Base-by-base conservation (phyloP, 2,113 vertebrate species). In the Antigone vipio region DNA sequence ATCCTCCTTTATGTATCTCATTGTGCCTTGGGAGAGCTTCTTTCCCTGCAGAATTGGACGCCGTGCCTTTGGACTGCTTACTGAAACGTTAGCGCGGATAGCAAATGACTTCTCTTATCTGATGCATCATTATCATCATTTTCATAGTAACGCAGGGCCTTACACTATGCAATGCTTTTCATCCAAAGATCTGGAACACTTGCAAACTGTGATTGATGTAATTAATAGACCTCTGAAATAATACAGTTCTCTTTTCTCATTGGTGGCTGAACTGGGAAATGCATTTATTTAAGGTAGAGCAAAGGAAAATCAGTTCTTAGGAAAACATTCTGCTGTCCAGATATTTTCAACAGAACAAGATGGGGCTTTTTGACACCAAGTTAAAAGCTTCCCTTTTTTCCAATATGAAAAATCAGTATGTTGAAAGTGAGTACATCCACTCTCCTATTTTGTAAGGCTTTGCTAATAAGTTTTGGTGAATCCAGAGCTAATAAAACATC, bases 101-200 rank as follows among this genome's bases (percentile, higher is more conserved):
- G 80, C 59, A 87, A 95, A 92, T 83, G 9, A 47, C 21, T 73
- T 88, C 44, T 84, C 27, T 58, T 89, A 91, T 83, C 60, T 82
- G 86, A 78, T 89, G 44, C 30, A 35, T 69, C 67, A 53, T 94
- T 60, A 89, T 83, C 38, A 59, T 56, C 22, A 58, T 88, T 76
- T 94, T 92, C 50, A 24, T 40, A 80, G 40, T 84, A 89, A 71
- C 9, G 10, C 52, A 59, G 32, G 29, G 29, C 35, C 94, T 89
- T 85, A 50, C 52, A 76, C 30, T 34, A 1, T 68, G 47, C 73
- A 72, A 2, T 42, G 49, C 47, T 72, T 94, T 81, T 81, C 49
- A 58, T 91, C 67, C 45, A 69, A 72, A 73, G 45, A 66, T 67
- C 42, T 91, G 89, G 59, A 94, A 89, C 62, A 24, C 52, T 72